phyloP scores from a whole-genome alignment of 2,113 vertebrate genomes.

The Motacilla alba region DNA sequence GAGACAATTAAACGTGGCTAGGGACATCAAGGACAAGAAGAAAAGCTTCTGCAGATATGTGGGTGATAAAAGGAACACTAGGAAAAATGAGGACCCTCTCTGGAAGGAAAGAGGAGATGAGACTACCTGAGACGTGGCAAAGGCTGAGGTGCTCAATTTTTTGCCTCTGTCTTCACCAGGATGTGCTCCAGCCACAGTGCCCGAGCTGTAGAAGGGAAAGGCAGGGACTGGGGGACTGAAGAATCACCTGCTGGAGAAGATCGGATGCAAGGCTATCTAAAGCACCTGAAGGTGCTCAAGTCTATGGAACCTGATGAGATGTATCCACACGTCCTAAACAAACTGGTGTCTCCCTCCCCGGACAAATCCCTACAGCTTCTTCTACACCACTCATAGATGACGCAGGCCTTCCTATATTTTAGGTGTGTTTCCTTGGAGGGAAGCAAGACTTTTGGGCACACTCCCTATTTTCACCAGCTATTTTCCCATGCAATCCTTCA shows the following conservation, averaged over 20 bases:
- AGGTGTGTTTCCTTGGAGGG: background rate
- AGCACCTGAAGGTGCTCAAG: background rate
- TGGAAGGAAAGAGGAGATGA: background rate
- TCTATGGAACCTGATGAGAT: background rate
- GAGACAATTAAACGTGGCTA: background rate
- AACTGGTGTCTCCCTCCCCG: background rate
- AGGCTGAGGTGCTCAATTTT: background rate
- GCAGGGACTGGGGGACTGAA: background rate
- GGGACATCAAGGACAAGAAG: background rate
- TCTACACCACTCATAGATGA: background rate
- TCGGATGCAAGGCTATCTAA: background rate
- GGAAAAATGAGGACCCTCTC: background rate
- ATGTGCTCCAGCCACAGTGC: background rate
- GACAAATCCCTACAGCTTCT: background rate
- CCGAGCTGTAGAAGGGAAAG: background rate
- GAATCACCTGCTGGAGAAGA: background rate
- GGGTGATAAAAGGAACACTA: background rate
- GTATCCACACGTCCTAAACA: background rate
- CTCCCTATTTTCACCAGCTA: background rate
- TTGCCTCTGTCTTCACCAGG: background rate
- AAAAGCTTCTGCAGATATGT: background rate
- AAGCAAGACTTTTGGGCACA: background rate
- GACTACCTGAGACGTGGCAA: background rate
- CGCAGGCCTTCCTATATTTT: background rate
- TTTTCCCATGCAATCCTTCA: background rate